A percentile compares a stretch with the other conserved stretches of the same genome.
Evolutionary conservation across 1,140 invertebrate species (phyloP).

Genomic region (Bombus confusus): DNA sequence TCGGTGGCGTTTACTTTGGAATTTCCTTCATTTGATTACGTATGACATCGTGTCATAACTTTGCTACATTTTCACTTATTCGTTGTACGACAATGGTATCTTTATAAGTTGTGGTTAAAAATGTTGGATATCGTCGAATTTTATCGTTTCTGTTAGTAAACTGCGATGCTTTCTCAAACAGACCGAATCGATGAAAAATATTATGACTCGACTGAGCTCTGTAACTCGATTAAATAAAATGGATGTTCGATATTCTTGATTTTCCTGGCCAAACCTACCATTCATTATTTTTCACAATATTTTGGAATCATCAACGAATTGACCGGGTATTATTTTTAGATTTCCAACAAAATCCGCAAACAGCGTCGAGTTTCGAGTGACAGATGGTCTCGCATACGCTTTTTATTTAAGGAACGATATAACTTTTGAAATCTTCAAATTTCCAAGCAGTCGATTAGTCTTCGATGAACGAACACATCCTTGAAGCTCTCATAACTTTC

Average conservation of each 20-base stretch:
- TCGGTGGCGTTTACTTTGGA: background rate
- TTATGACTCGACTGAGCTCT: background rate
- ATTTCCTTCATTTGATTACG: background rate
- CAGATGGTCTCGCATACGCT: background rate
- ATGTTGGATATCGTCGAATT: background rate
- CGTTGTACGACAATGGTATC: background rate
- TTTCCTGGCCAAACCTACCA: background rate
- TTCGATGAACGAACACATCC: background rate
- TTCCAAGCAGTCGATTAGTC: background rate
- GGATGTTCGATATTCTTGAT: no score
- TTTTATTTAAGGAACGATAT: background rate
- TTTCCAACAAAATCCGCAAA: background rate
- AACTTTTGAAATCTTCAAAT: no score
- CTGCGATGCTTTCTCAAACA: background rate
- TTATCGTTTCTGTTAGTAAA: background rate
- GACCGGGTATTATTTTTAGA: no score
- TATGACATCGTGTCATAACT: no score
- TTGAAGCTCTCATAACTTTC: background rate
- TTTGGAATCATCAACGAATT: background rate
- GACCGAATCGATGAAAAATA: background rate
- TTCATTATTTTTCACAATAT: background rate
- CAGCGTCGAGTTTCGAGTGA: background rate
- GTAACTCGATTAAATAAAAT: no score
- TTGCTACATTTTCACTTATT: background rate
- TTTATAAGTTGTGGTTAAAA: background rate